These are phyloP conservation scores for Danionella cerebrum DNA, from an alignment of 2,113 vertebrate species.

Conservation along the genomic window DNA sequence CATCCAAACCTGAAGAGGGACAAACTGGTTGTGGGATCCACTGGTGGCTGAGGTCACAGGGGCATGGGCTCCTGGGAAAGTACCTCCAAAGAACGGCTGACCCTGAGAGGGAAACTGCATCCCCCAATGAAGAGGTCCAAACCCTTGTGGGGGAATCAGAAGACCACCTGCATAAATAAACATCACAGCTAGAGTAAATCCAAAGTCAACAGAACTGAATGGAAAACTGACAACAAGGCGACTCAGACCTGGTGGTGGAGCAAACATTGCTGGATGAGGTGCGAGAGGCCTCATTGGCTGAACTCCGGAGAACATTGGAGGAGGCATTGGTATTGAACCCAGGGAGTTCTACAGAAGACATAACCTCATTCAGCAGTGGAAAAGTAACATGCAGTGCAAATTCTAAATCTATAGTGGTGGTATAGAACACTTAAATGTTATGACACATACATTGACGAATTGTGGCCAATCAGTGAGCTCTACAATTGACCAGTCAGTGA, in stretches of 20 bases:
- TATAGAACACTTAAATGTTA: too few relatives aligned
- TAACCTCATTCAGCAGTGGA: not conserved
- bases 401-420: too few relatives aligned
- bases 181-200: not conserved
- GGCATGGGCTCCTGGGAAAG: constrained; percentile 66
- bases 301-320: constrained; percentile 74
- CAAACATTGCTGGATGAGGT: constrained; percentile 57
- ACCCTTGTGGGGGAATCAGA: constrained; percentile 74
- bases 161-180: constrained; percentile 47
- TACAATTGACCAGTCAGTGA: too few relatives aligned
- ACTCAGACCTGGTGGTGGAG: constrained; percentile 64
- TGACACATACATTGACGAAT: too few relatives aligned
- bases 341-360: constrained; percentile 68
- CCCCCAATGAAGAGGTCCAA: constrained; percentile 73
- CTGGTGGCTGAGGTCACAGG: constrained; percentile 60
- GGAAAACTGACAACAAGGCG: not conserved
- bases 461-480: too few relatives aligned
- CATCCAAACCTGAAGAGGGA: constrained; percentile 88
- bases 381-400: not conserved
- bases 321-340: constrained; percentile 75
- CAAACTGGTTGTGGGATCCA: constrained; percentile 88
- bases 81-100: constrained; percentile 73
- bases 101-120: constrained; percentile 62
- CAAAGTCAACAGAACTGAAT: not conserved
- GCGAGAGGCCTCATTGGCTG: constrained; percentile 68